phyloP scores from a whole-genome alignment of 2,113 vertebrate species.

The Lepus americanus region DNA sequence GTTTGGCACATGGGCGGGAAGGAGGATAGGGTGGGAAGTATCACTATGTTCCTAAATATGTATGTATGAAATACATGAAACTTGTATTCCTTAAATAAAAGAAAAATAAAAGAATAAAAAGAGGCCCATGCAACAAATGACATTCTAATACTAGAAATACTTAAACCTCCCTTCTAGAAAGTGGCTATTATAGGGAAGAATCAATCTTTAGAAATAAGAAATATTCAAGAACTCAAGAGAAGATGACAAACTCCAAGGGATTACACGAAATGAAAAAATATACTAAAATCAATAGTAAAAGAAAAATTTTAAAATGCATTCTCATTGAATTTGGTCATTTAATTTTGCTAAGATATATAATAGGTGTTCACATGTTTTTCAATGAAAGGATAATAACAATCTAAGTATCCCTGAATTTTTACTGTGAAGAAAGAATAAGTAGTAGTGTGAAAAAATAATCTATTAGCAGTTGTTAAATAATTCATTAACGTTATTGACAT shows the following conservation, averaged over 20 bases:
- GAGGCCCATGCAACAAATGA: not conserved
- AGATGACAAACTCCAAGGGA: not conserved
- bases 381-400: not conserved
- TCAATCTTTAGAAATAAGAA: not conserved
- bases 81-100: no score
- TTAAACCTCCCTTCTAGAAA: not conserved
- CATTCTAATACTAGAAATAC: not conserved
- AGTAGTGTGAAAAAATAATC: not conserved
- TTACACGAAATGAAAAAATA: not conserved
- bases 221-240: not conserved
- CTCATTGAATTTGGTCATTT: not conserved
- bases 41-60: no score
- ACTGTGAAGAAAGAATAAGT: constrained; percentile 5
- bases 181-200: not conserved
- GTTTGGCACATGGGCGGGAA: no score
- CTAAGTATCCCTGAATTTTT: not conserved
- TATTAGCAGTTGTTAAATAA: not conserved
- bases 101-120: no score
- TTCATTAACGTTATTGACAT: not conserved
- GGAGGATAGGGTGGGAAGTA: no score
- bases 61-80: no score
- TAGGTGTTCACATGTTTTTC: not conserved
- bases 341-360: not conserved
- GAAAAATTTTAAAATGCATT: not conserved
- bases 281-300: not conserved